A percentile compares a stretch with the other conserved stretches of the same genome.
Conservation (phyloP, 1,140 invertebrate genomes). For the Fopius arisanus region DNA sequence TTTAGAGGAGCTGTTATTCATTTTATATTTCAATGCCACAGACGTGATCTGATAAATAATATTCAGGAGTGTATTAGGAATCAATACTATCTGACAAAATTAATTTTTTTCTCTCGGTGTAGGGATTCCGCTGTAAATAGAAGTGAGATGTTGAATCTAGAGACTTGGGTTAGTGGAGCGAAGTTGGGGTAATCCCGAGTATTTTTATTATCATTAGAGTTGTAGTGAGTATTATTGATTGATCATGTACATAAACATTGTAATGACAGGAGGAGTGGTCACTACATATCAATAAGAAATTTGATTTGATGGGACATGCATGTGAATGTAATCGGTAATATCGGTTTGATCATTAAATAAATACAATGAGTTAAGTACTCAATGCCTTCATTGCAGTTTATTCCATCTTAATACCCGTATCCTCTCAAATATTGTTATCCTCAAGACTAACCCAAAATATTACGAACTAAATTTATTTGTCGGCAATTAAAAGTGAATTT, state of each 20-base stretch:
- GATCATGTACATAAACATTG: background rate
- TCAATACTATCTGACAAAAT: too few species aligned
- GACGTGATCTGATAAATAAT: too few species aligned
- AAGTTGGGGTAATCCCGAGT: background rate
- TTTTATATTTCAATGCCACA: too few species aligned
- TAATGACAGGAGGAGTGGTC: background rate
- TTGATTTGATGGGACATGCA: background rate
- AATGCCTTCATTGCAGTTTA: background rate
- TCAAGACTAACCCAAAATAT: too few species aligned
- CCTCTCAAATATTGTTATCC: too few species aligned
- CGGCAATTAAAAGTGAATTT: too few species aligned
- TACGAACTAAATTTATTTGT: too few species aligned
- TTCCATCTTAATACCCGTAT: too few species aligned
- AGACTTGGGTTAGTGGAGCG: background rate
- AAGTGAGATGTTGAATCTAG: background rate
- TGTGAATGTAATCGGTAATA: background rate
- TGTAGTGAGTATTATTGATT: background rate
- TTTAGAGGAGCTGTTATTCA: background rate
- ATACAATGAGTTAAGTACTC: background rate
- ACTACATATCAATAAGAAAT: constrained; percentile 4
- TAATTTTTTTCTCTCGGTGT: too few species aligned
- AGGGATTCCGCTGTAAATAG: background rate
- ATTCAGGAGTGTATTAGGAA: too few species aligned
- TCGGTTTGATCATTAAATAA: background rate
- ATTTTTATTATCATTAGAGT: background rate